Evolutionary conservation across 2,113 vertebrate species (phyloP).

Genomic region (Rousettus leschenaultii): DNA sequence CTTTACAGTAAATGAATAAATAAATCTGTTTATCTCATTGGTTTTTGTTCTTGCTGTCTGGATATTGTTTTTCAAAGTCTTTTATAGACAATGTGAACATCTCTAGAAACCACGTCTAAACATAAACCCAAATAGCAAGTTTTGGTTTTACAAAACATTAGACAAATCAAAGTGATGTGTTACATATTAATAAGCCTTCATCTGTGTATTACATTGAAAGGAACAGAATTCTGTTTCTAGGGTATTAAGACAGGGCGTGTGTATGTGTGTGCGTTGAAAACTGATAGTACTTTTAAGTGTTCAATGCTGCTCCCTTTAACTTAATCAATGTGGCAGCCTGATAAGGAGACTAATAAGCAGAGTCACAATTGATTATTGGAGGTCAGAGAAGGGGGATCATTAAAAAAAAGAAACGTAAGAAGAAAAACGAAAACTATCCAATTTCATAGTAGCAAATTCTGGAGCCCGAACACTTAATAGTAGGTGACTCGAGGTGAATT

Average conservation of each 20-base stretch:
- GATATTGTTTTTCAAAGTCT: background rate
- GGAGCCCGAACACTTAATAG: background rate
- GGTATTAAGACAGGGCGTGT: background rate
- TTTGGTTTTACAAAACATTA: background rate
- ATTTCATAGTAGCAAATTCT: background rate
- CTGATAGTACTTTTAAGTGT: background rate
- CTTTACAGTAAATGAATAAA: background rate
- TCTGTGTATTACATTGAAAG: background rate
- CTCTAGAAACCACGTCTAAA: background rate
- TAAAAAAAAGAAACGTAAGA: background rate
- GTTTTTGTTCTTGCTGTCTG: background rate
- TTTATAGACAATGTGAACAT: background rate
- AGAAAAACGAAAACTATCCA: background rate
- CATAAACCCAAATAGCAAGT: background rate
- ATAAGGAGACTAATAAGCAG: background rate
- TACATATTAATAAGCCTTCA: background rate
- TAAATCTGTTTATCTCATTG: background rate
- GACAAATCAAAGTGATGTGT: background rate
- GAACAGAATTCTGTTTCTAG: background rate
- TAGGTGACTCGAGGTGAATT: background rate
- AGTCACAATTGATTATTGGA: background rate
- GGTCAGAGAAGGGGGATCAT: background rate
- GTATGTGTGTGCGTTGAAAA: background rate
- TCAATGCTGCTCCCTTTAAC: background rate
- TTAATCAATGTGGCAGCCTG: background rate